Percentiles rank a stretch among this genome's conserved stretches.
Evolutionary conservation across 2,888 invertebrate species (phyloP).

Genomic region (Brenthis daphne): DNA sequence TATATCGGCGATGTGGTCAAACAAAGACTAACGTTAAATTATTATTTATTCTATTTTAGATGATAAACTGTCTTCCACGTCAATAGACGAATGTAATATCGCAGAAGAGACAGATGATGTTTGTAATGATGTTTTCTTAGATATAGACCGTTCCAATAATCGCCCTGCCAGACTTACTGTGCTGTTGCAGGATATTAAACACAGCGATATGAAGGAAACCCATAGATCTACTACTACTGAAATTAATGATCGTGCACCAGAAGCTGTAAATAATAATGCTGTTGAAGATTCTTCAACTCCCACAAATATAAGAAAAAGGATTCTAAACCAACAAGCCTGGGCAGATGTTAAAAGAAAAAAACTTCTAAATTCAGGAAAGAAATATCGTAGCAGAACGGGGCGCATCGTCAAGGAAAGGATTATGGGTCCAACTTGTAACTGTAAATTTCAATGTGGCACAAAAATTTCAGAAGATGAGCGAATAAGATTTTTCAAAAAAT

Average conservation of each 20-base stretch:
- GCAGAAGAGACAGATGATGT: not conserved
- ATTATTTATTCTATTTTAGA: not conserved
- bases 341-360: not conserved
- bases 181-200: not conserved
- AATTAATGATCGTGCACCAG: not conserved
- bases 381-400: not conserved
- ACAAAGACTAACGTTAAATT: not conserved
- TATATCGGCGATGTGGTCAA: no score
- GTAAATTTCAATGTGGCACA: constrained; percentile 13
- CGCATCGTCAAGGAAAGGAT: not conserved
- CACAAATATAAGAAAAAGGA: not conserved
- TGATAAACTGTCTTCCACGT: not conserved
- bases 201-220: not conserved
- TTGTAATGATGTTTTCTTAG: not conserved
- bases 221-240: not conserved
- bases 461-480: constrained; percentile 10
- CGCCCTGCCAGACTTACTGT: not conserved
- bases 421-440: constrained; percentile 1
- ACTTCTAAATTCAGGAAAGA: not conserved
- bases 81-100: not conserved
- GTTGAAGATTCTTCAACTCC: not conserved
- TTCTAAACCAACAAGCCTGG: not conserved
- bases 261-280: not conserved
- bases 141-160: not conserved
- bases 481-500: constrained; percentile 11